phyloP scores from a whole-genome alignment of 2,888 invertebrate genomes.

The Heliconius ethilla region DNA sequence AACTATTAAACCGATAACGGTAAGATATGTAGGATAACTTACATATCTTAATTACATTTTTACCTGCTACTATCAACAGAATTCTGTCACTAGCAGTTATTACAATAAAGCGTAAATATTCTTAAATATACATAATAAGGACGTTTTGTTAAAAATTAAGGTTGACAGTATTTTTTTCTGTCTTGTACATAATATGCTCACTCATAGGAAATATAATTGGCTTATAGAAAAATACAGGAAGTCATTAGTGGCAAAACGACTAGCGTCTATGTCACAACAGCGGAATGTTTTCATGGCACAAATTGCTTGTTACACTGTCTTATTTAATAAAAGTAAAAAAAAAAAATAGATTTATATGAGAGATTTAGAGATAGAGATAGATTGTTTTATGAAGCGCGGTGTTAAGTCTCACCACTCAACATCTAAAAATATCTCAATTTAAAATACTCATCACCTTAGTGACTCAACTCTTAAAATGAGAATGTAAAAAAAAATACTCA shows the following conservation, averaged over 20 bases:
- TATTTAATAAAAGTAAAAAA: no score
- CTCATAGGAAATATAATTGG: slow-evolving; percentile 77
- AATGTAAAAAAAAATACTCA: no score
- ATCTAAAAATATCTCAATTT: background rate
- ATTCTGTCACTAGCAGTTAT: no score
- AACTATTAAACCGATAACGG: no score
- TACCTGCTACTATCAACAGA: background rate
- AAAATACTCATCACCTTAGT: background rate
- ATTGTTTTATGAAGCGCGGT: no score
- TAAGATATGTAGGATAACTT: no score
- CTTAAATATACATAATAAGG: background rate
- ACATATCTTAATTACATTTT: background rate
- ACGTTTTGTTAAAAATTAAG: slow-evolving; percentile 34
- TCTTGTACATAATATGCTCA: slow-evolving; percentile 62
- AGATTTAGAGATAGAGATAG: no score
- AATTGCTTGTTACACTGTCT: slow-evolving; percentile 60
- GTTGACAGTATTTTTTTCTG: slow-evolving; percentile 48
- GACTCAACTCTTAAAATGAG: no score
- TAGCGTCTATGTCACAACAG: slow-evolving; percentile 73
- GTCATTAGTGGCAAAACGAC: slow-evolving; percentile 77
- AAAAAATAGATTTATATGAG: no score
- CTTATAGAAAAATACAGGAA: slow-evolving; percentile 78
- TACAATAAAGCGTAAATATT: no score
- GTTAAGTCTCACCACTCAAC: no score
- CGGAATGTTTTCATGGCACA: slow-evolving; percentile 51